phyloP scores from a whole-genome alignment of 1,140 invertebrate genomes.

The Gonioctena quinquepunctata region DNA sequence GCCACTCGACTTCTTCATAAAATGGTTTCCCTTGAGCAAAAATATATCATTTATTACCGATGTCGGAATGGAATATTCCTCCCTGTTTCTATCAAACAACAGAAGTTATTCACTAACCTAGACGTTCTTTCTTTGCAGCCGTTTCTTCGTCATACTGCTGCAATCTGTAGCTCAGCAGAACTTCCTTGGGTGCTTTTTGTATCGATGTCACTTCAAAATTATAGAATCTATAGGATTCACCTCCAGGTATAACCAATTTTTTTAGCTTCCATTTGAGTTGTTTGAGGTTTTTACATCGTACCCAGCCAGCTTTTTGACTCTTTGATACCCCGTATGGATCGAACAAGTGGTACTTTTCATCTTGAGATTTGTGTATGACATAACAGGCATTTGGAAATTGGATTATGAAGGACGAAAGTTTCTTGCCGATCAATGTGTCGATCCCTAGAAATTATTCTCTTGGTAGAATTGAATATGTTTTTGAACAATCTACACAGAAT shows the following conservation, averaged over 20 bases:
- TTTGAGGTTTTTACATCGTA: slow-evolving; percentile 35
- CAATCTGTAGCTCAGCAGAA: slow-evolving; percentile 55
- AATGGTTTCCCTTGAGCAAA: slow-evolving; percentile 49
- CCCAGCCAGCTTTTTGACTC: slow-evolving; percentile 39
- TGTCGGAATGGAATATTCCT: too few species aligned
- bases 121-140: slow-evolving; percentile 25
- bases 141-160: slow-evolving; percentile 26
- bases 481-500: too few species aligned
- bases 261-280: slow-evolving; percentile 27
- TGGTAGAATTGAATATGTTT: too few species aligned
- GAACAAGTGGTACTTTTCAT: slow-evolving; percentile 63
- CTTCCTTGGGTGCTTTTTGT: slow-evolving; percentile 57
- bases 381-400: slow-evolving; percentile 59
- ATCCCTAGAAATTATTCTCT: slow-evolving; percentile 47
- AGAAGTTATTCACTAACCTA: slow-evolving; percentile 22
- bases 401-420: slow-evolving; percentile 61
- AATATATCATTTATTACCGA: too few species aligned
- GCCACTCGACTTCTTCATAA: slow-evolving; percentile 48
- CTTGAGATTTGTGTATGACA: slow-evolving; percentile 58
- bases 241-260: slow-evolving; percentile 7
- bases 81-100: too few species aligned
- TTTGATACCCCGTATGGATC: slow-evolving; percentile 57
- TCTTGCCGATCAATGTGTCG: slow-evolving; percentile 40
- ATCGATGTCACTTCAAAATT: slow-evolving; percentile 61
- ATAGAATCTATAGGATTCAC: slow-evolving; percentile 53